phyloP scores from a whole-genome alignment of 2,113 vertebrate genomes.

The Mesocricetus auratus region DNA sequence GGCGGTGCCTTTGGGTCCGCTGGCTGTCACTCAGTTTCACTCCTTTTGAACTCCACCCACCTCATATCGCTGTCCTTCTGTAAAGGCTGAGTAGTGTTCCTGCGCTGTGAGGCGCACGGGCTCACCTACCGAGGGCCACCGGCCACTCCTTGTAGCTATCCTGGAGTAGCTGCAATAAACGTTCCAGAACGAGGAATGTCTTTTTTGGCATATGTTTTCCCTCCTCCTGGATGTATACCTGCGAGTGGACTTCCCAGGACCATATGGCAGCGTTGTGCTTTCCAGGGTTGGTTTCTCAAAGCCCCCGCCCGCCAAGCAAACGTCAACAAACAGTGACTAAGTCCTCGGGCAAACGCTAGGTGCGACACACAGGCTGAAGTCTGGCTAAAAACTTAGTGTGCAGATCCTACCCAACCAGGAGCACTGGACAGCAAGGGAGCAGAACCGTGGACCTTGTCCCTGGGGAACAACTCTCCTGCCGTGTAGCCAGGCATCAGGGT shows the following conservation, averaged over 20 bases:
- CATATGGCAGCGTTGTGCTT: neutral
- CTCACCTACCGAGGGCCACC: neutral
- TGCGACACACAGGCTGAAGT: neutral
- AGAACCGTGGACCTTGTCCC: neutral
- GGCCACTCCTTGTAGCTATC: neutral
- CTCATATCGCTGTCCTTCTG: neutral
- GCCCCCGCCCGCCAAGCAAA: neutral
- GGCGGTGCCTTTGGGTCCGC: too few species aligned
- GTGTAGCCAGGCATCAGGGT: neutral
- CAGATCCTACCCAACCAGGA: neutral
- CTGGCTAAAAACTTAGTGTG: neutral
- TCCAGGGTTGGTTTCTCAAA: conserved; percentile 15
- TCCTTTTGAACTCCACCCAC: neutral
- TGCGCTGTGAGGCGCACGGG: neutral
- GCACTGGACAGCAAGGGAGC: neutral
- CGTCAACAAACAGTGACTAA: neutral
- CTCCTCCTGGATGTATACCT: neutral
- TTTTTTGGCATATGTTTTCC: neutral
- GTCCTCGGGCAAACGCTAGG: too few species aligned
- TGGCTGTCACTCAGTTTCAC: neutral
- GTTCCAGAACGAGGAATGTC: neutral
- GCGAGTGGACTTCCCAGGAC: neutral
- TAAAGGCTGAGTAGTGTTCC: neutral
- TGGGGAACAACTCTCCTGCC: neutral
- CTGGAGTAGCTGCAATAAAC: neutral